Base-by-base conservation (phyloP, 1,140 invertebrate genomes). In the Maniola jurtina region DNA sequence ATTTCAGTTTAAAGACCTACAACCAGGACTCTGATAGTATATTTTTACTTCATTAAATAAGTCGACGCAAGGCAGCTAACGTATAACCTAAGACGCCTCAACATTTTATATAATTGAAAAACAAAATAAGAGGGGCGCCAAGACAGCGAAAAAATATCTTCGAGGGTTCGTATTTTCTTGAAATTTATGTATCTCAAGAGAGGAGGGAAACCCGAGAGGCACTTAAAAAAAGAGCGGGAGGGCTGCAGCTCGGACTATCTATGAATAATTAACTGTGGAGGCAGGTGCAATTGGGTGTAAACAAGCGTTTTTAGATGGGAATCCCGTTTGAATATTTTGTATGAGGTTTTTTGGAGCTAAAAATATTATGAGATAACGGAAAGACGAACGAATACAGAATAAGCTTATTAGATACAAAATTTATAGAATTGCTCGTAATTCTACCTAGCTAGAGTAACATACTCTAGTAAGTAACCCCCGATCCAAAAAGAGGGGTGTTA, bases 141-240 rank as follows among this genome's bases (percentile, higher is more conserved):
- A 50, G 42, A 63, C 60, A 68, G 60, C 38, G 45, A 65, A 59
- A 50, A 61, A 16, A 68, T 68, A 68, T 63, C 61, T 66, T 47
- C 34, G 50, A 67, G 59, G 66, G 54, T 48, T 45, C 42, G 45
- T 57, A 35, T 60, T 66, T 66, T 59, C 55, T 63, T 63, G 57
- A 54, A 62, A 67, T 67, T 68, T 62, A 63, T 59, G 66, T 68
- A 59, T 68, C 66, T 68, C 66, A 58, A 58, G 66, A 61, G 64
- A 61, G 35, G 50, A 61, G 60, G 66, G 60, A 56, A 57, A 50
- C 11, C 34, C 52, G n/a, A 45, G 33, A 48, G 65, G 50, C 42
- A 58, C 45, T 59, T 45, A 25, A 47, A 40, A 62, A 34, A 55
- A 55, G 42, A 45, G 9, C 52, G 52, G 15, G 40, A 56, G 52